Percentiles rank a stretch among this genome's conserved stretches.
Conservation (phyloP, 2,888 invertebrate species). For the Brachyptera risi region DNA sequence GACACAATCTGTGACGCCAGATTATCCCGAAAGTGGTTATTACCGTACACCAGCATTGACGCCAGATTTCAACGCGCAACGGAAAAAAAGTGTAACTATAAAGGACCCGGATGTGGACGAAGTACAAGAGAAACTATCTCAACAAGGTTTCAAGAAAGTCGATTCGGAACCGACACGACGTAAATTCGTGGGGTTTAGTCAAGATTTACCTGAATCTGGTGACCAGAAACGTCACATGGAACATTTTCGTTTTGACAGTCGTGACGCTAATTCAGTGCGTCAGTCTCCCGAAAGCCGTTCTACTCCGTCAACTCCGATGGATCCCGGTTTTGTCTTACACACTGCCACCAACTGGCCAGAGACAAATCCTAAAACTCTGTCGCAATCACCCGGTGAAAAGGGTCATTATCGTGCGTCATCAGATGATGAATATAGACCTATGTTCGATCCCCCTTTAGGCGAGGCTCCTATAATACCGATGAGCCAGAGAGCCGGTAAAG, state of each 20-base stretch:
- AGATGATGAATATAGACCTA: slow-evolving; percentile 5
- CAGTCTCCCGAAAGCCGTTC: not conserved
- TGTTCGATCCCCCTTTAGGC: not conserved
- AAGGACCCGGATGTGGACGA: not conserved
- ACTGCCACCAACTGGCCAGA: slow-evolving; percentile 63
- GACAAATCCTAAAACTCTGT: slow-evolving; percentile 52
- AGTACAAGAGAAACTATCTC: not conserved
- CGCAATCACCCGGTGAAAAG: slow-evolving; percentile 49
- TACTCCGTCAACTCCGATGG: slow-evolving; percentile 58
- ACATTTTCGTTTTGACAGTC: slow-evolving; percentile 30
- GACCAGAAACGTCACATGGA: not conserved
- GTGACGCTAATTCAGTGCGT: slow-evolving; percentile 28
- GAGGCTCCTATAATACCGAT: not conserved
- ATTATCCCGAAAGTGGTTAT: not conserved
- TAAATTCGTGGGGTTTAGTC: not conserved
- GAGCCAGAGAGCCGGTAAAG: not conserved
- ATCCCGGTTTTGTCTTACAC: slow-evolving; percentile 66
- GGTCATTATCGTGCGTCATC: slow-evolving; percentile 28
- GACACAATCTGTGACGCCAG: not conserved
- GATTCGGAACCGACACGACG: not conserved
- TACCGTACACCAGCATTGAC: not conserved
- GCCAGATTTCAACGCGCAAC: not conserved
- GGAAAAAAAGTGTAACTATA: slow-evolving; percentile 13
- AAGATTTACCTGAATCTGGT: not conserved
- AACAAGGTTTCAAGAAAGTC: slow-evolving; percentile 7